Evolutionary conservation across 2,113 vertebrate genomes (phyloP).

Genomic region (Oryzias melastigma): DNA sequence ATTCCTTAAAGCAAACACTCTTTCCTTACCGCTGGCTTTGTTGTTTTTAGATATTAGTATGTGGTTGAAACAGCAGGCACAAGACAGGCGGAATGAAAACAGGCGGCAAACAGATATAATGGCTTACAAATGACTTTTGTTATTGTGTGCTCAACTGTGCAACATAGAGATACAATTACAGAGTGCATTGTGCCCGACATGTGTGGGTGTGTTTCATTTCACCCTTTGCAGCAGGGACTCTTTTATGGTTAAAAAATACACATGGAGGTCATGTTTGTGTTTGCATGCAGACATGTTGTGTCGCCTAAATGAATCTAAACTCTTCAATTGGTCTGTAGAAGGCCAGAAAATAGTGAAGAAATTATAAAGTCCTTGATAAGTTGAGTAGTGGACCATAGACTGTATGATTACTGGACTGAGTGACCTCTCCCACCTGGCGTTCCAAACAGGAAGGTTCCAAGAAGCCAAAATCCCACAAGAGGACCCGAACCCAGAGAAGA

Average conservation of each 20-base stretch:
- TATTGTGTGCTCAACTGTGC: slow-evolving; percentile 32
- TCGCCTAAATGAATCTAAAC: neutral
- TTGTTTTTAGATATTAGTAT: slow-evolving; percentile 64
- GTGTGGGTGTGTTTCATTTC: slow-evolving; percentile 40
- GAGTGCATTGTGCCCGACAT: slow-evolving; percentile 11
- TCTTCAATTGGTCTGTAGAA: no score
- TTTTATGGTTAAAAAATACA: slow-evolving; percentile 18
- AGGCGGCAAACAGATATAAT: slow-evolving; percentile 33
- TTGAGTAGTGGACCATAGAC: no score
- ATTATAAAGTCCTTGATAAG: no score
- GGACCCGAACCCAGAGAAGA: no score
- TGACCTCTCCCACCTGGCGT: no score
- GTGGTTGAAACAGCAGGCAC: slow-evolving; percentile 41
- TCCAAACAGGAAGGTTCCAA: no score
- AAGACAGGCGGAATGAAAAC: slow-evolving; percentile 36
- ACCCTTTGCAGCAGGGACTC: slow-evolving; percentile 28
- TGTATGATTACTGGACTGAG: no score
- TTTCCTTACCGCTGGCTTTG: slow-evolving; percentile 48
- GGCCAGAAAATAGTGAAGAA: no score
- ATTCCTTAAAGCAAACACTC: slow-evolving; percentile 38
- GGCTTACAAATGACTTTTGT: slow-evolving; percentile 19
- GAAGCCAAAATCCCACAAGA: no score
- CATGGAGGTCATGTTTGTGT: slow-evolving; percentile 23
- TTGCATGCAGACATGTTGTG: slow-evolving; percentile 33
- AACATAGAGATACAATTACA: slow-evolving; percentile 10